Evolutionary conservation across 2,113 vertebrate species (phyloP), one percentile per base, ranked within the genome.

Genomic region (Cyanistes caeruleus): DNA sequence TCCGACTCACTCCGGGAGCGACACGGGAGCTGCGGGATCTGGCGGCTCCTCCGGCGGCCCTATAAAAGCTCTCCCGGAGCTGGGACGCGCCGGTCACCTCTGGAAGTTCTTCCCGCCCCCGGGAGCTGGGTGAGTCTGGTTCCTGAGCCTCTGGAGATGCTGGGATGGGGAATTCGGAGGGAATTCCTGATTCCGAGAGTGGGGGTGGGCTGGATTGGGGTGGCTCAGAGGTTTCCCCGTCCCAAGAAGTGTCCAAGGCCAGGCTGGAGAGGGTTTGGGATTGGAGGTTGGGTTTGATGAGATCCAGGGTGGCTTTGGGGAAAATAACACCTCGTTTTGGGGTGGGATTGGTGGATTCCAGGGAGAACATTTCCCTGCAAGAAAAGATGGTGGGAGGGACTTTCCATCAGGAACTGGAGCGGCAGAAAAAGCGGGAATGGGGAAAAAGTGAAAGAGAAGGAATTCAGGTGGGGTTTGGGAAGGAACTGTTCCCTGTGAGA

Each of bases 61-160:
- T 84, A 96, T 96, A 95, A 96, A 97, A 87, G 62, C 73, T 55
- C 65, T 44, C 27, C 75, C 15, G 3, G 53, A 16, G 3, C 30
- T 9, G 5, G 44, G 15, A 48, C 33, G 46, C 65, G 7, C 56
- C 13, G 78, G 90, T 63, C 92, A 78, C 87, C 56, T 12, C 81
- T 48, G 81, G 7, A 87, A 84, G 43, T 27, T 64, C 39, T 33
- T 75, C 73, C 90, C 78, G 4, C 52, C 81, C 62, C 77, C 5
- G 13, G 84, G 81, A 96, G 77, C 62, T 46, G 87, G 90, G 96
- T 96, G 84, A 97, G 95, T 95, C 37, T 9, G 10, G 39, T 8
- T 52, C 35, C 53, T 15, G 80, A 86, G 20, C 37, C 28, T 63
- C 76, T 33, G 21, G 5, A 41, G 68, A 8, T 16, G 18, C 41